Evolutionary conservation across 2,888 invertebrate genomes (phyloP).

Genomic region (Camptogramma bilineatum): DNA sequence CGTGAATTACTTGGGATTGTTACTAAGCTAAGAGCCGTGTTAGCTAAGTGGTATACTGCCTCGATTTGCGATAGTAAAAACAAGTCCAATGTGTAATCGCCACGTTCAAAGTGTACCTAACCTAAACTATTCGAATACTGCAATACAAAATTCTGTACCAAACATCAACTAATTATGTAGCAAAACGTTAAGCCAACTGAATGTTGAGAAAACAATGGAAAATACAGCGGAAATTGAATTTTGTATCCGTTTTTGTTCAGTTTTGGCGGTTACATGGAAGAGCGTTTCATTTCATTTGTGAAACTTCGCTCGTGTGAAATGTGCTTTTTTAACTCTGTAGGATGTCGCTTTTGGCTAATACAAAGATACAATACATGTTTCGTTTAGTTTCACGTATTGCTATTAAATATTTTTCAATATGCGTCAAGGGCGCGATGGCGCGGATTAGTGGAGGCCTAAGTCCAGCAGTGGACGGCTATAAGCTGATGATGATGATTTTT

Average conservation of each 20-base stretch:
- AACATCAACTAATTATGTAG: conserved; percentile 30
- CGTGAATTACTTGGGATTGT: no score
- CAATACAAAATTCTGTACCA: conserved; percentile 1
- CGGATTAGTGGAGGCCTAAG: no score
- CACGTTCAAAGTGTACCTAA: no score
- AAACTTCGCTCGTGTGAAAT: conserved; percentile 16
- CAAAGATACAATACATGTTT: neutral
- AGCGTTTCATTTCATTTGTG: conserved; percentile 22
- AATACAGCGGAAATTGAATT: conserved; percentile 52
- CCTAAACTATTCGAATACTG: neutral
- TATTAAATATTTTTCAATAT: neutral
- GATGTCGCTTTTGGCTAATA: conserved; percentile 7
- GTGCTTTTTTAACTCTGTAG: conserved; percentile 6
- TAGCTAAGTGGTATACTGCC: no score
- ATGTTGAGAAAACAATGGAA: conserved; percentile 45
- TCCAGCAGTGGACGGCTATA: no score
- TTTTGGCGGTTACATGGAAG: conserved; percentile 36
- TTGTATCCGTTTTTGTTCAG: conserved; percentile 47
- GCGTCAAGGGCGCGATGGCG: no score
- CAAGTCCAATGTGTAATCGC: no score
- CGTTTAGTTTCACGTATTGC: neutral
- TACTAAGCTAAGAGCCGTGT: no score
- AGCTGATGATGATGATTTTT: no score
- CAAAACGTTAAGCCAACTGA: conserved; percentile 32
- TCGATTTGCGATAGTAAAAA: no score